phyloP scores from a whole-genome alignment of 2,113 vertebrate genomes.

The Antigone vipio region DNA sequence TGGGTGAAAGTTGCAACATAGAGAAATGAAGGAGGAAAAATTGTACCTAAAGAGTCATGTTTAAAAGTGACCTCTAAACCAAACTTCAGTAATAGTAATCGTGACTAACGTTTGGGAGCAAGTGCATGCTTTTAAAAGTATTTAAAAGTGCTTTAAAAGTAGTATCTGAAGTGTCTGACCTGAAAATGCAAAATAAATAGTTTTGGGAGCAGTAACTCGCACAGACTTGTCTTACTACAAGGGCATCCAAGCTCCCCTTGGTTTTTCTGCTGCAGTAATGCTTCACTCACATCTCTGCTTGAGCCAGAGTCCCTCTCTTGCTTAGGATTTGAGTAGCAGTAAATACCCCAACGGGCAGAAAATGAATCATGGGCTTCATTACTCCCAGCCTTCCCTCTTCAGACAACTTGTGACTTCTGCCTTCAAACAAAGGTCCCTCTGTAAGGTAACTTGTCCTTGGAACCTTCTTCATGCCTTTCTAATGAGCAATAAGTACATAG shows the following conservation, averaged over 20 bases:
- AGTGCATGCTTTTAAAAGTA: background rate
- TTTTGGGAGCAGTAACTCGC: background rate
- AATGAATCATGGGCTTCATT: background rate
- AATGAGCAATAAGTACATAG: background rate
- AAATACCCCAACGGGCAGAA: background rate
- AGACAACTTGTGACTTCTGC: background rate
- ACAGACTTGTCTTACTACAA: background rate
- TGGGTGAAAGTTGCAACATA: background rate
- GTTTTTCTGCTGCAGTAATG: background rate
- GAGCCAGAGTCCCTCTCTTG: background rate
- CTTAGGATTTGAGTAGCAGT: background rate
- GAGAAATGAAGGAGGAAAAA: background rate
- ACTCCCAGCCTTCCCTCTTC: background rate
- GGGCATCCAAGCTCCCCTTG: background rate
- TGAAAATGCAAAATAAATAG: background rate
- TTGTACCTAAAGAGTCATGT: background rate
- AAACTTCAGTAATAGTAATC: background rate
- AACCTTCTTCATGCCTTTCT: background rate
- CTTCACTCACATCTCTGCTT: background rate
- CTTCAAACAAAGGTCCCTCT: background rate
- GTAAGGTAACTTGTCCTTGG: background rate
- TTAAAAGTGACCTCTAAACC: background rate
- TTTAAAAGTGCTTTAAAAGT: background rate
- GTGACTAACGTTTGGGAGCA: background rate
- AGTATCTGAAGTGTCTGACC: background rate